Percentiles rank a stretch among this genome's conserved stretches.
These are phyloP conservation scores for Mythimna ferrago DNA, from an alignment of 2,888 invertebrate species.

Conservation along the genomic window DNA sequence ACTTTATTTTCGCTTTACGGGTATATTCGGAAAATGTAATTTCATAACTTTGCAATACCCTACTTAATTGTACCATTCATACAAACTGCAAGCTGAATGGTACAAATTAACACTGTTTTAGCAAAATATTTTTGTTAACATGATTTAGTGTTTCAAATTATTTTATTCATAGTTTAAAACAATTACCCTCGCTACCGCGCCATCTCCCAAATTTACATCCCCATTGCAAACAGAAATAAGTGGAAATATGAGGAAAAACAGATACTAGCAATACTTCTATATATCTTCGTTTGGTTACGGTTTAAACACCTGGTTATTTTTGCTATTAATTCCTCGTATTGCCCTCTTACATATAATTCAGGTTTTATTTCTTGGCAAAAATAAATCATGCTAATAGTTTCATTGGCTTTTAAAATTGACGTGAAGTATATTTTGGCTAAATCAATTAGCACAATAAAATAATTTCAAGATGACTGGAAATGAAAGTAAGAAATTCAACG, in stretches of 20 bases:
- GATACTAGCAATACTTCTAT: too few relatives aligned
- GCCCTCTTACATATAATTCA: too few relatives aligned
- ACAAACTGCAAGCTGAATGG: conserved; percentile 18
- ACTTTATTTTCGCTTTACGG: background rate
- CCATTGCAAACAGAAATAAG: conserved; percentile 2
- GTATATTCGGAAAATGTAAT: conserved; percentile 8
- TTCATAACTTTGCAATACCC: conserved; percentile 6
- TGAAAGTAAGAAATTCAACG: too few relatives aligned
- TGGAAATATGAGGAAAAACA: background rate
- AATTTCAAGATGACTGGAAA: background rate
- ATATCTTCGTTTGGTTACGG: too few relatives aligned
- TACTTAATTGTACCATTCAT: conserved; percentile 43
- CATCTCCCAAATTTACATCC: background rate
- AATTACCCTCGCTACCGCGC: too few relatives aligned
- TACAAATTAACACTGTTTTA: conserved; percentile 21
- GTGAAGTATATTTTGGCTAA: background rate
- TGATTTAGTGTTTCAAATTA: conserved; percentile 7
- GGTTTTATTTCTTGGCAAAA: too few relatives aligned
- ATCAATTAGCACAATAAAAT: background rate
- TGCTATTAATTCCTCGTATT: too few relatives aligned
- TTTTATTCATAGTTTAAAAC: conserved; percentile 14
- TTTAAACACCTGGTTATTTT: too few relatives aligned
- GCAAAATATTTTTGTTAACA: conserved; percentile 27
- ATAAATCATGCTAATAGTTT: too few relatives aligned
- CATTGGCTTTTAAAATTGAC: background rate